Percentiles rank a stretch among this genome's conserved stretches.
These are phyloP conservation scores for Leptinotarsa tumamoca DNA, from an alignment of 2,888 invertebrate species.

Conservation along the genomic window DNA sequence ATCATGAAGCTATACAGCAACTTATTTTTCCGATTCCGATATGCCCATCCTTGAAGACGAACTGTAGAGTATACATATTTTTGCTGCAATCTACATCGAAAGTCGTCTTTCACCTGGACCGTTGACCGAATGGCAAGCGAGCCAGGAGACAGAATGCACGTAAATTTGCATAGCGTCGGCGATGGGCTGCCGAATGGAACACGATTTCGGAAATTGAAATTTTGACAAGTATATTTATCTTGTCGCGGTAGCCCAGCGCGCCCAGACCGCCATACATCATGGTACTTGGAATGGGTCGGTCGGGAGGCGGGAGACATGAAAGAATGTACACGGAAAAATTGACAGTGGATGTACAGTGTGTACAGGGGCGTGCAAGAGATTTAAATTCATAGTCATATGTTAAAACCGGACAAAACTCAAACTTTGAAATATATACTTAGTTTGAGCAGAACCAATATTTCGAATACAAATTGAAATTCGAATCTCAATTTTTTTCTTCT, in stretches of 20 bases:
- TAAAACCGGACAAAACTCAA: no score
- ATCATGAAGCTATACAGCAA: no score
- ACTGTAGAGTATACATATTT: no score
- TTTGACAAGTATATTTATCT: slow-evolving; percentile 66
- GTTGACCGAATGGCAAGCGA: not conserved
- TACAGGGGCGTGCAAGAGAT: not conserved
- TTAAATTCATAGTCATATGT: not conserved
- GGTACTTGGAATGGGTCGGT: slow-evolving; percentile 45
- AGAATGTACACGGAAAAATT: slow-evolving; percentile 42
- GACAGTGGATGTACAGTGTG: slow-evolving; percentile 32
- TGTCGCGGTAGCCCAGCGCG: slow-evolving; percentile 58
- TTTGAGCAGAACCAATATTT: no score
- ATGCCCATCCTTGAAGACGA: no score
- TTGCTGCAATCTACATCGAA: no score
- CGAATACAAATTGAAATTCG: no score
- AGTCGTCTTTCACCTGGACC: not conserved
- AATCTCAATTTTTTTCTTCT: no score
- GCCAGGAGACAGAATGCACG: slow-evolving; percentile 36
- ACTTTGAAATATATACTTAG: no score
- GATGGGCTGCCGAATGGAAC: slow-evolving; percentile 56
- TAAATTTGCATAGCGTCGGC: slow-evolving; percentile 58
- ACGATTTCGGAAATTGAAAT: slow-evolving; percentile 65
- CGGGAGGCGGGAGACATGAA: slow-evolving; percentile 35
- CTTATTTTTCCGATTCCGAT: no score
- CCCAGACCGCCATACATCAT: slow-evolving; percentile 58